Percentiles rank a stretch among this genome's conserved stretches.
These are phyloP conservation scores for Cyphomyrus discorhynchus DNA, from an alignment of 2,113 vertebrate species.

Conservation along the genomic window DNA sequence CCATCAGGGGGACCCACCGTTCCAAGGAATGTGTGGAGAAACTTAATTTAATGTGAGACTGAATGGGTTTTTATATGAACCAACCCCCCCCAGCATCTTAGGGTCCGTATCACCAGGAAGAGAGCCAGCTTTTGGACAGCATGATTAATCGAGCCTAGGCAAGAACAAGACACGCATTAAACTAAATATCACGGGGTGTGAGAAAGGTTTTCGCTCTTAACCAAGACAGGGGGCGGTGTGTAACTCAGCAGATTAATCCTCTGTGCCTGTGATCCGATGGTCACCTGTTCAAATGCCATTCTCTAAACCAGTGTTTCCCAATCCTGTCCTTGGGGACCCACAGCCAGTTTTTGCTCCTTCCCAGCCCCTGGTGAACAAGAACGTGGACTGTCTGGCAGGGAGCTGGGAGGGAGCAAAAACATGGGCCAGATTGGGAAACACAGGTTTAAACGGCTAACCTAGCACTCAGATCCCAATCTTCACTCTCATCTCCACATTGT, in stretches of 20 bases:
- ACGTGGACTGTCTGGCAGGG: too few species aligned
- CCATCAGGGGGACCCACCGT: not conserved
- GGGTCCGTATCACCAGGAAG: not conserved
- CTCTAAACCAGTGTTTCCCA: not conserved
- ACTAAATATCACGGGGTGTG: not conserved
- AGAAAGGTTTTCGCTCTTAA: not conserved
- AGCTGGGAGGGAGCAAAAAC: not conserved
- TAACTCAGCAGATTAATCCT: not conserved
- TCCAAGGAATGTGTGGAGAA: not conserved
- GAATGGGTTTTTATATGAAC: not conserved
- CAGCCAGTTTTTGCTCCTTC: not conserved
- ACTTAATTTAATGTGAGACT: not conserved
- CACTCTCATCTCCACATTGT: not conserved
- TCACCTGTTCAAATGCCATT: not conserved
- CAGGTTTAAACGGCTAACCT: not conserved
- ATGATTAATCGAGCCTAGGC: not conserved
- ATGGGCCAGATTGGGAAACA: not conserved
- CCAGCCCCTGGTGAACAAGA: too few species aligned
- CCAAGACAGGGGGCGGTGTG: not conserved
- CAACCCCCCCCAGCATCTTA: not conserved
- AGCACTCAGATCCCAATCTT: not conserved
- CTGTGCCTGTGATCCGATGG: not conserved
- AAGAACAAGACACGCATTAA: not conserved
- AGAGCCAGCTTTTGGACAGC: not conserved
- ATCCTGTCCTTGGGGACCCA: not conserved